phyloP scores from a whole-genome alignment of 2,797 vertebrate species.

The Vultur gryphus region DNA sequence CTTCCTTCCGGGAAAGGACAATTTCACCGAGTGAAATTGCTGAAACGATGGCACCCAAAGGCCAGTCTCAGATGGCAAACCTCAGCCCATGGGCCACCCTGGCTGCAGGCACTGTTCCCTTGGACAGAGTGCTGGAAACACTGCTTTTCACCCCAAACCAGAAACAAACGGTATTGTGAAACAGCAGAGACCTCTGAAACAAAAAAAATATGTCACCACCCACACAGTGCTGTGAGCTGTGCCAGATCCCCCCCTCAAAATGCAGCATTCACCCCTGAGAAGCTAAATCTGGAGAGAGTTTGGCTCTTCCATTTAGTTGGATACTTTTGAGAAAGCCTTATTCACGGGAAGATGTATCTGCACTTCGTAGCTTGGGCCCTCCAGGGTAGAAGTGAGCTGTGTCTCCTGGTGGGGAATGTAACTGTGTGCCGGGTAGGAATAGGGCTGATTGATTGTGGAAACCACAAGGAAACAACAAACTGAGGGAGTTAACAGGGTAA shows the following conservation, averaged over 20 bases:
- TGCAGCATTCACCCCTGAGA: background rate
- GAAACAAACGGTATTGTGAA: slow-evolving; percentile 15
- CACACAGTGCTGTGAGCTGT: background rate
- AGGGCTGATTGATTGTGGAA: background rate
- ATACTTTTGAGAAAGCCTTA: background rate
- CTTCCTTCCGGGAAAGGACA: background rate
- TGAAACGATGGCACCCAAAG: background rate
- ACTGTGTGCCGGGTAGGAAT: background rate
- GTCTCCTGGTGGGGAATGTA: background rate
- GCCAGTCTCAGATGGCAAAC: background rate
- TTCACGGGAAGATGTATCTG: background rate
- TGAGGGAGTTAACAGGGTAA: background rate
- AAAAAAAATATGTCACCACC: background rate
- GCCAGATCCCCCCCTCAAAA: background rate
- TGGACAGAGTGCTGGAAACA: background rate
- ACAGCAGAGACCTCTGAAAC: background rate
- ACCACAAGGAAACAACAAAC: background rate
- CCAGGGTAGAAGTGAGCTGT: background rate
- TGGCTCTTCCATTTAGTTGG: background rate
- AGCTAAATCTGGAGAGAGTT: background rate
- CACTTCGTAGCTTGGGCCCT: background rate
- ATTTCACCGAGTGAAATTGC: background rate
- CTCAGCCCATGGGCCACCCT: background rate
- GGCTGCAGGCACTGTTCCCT: background rate
- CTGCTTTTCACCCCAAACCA: background rate